phyloP scores from a whole-genome alignment of 2,113 vertebrate species.

The Nyctibius bracteatus region DNA sequence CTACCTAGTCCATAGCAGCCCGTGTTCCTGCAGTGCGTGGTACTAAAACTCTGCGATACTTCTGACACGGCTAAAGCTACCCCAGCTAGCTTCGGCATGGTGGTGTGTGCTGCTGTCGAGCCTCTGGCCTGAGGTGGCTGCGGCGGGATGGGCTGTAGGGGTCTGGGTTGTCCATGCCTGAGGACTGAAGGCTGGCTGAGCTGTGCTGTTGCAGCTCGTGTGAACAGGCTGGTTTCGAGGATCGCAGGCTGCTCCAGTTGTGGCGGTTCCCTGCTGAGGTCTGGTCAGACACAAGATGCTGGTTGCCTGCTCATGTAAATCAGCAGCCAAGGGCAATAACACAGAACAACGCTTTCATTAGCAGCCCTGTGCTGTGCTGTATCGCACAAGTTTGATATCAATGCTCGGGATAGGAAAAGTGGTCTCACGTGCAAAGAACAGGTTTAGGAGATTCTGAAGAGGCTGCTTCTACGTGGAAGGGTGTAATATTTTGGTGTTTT shows the following conservation, averaged over 20 bases:
- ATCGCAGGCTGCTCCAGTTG: background rate
- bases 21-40: background rate
- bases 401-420: background rate
- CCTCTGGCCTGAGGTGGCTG: background rate
- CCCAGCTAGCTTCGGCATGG: fast-evolving
- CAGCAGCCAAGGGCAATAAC: background rate
- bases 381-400: background rate
- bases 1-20: background rate
- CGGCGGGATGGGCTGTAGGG: background rate
- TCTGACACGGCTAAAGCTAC: background rate
- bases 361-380: background rate
- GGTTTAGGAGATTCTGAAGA: background rate
- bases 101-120: background rate
- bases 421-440: background rate
- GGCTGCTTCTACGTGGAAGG: background rate
- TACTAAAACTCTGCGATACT: background rate
- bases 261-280: background rate
- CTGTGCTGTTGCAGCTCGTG: background rate
- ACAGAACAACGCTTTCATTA: fast-evolving
- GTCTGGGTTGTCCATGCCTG: fast-evolving
- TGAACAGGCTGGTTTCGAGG: background rate
- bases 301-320: fast-evolving
- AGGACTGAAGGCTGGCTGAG: background rate
- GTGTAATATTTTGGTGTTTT: background rate
- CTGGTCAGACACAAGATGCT: background rate